Conservation (phyloP, 2,113 vertebrate species). For the Nicator chloris region DNA sequence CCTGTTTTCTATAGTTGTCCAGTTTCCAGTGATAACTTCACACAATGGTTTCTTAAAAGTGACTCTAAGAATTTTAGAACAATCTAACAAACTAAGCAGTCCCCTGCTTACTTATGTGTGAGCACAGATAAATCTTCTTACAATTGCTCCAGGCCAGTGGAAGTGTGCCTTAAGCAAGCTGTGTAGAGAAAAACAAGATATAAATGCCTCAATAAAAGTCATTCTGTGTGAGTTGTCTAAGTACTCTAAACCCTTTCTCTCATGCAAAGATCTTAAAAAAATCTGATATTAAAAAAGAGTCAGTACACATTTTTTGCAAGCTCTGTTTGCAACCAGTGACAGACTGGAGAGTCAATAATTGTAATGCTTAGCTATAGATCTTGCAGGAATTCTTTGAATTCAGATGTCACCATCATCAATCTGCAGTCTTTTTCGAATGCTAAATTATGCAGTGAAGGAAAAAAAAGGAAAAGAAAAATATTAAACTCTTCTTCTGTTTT, state of each 20-base stretch:
- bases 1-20: background rate
- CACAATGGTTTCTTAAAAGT: background rate
- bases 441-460: background rate
- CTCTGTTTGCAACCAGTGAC: background rate
- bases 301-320: background rate
- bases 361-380: background rate
- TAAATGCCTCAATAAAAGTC: background rate
- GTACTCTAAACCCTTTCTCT: background rate
- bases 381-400: background rate
- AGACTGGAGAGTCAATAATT: background rate
- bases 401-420: background rate
- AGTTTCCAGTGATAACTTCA: background rate
- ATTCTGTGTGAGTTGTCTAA: background rate
- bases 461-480: background rate
- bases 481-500: background rate
- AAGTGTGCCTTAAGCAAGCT: background rate
- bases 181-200: background rate
- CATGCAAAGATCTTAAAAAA: background rate
- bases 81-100: background rate
- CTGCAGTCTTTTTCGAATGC: background rate
- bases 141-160: background rate
- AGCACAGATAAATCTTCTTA: background rate
- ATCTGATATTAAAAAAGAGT: background rate
- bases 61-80: background rate
- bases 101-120: background rate